These are phyloP conservation scores for Phalangium opilio DNA, from an alignment of 2,888 invertebrate genomes.

Conservation along the genomic window DNA sequence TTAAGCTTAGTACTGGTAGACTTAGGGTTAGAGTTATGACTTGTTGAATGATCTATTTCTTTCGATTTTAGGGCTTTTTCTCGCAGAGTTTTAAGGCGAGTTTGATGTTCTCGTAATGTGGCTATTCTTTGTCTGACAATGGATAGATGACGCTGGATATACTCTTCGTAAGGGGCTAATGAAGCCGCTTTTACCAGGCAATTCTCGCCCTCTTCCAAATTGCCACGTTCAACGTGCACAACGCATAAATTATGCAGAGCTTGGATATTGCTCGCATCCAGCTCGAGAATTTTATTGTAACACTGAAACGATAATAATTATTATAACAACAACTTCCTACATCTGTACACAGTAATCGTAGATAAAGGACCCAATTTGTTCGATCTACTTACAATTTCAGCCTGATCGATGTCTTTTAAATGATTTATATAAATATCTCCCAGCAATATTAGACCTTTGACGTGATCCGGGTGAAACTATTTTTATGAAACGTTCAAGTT, in stretches of 20 bases:
- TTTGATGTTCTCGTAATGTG: too few species aligned
- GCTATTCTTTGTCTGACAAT: constrained; percentile 59
- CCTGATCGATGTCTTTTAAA: constrained; percentile 81
- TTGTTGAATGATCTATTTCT: too few species aligned
- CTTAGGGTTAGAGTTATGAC: too few species aligned
- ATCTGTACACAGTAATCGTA: too few species aligned
- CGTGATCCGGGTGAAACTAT: constrained; percentile 75
- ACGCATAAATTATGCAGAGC: constrained; percentile 92
- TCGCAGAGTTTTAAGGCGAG: too few species aligned
- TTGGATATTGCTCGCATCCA: constrained; percentile 82
- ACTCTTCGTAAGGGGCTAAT: constrained; percentile 76
- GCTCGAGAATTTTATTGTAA: constrained; percentile 67
- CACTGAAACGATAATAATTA: too few species aligned
- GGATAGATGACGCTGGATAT: constrained; percentile 72
- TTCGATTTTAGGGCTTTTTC: too few species aligned
- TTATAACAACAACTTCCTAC: too few species aligned
- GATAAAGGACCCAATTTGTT: too few species aligned
- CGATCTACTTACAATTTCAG: constrained; percentile 42
- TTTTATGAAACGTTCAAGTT: constrained; percentile 27
- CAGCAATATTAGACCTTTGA: constrained; percentile 78
- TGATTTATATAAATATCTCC: constrained; percentile 94
- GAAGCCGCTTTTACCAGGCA: constrained; percentile 57
- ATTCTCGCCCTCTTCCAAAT: constrained; percentile 63
- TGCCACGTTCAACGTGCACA: constrained; percentile 80
- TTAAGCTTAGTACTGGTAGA: too few species aligned